Percentiles rank a stretch among this genome's conserved stretches.
Conservation (phyloP, 1,140 invertebrate genomes). For the Procambarus virginalis region DNA sequence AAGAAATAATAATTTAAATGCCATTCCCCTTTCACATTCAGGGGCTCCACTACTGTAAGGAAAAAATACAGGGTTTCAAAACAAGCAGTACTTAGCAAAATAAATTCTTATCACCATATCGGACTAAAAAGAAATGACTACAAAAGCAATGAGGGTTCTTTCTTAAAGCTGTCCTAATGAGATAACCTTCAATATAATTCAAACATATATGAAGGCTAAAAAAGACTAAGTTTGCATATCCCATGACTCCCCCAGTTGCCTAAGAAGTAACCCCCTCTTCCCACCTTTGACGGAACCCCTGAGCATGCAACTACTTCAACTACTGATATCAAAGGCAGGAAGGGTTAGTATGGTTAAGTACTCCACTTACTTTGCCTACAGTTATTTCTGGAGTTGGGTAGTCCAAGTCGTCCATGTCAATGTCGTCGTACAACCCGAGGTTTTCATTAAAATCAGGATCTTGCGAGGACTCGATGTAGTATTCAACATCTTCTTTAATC, state of each 20-base stretch:
- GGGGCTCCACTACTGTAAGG: conserved; percentile 10
- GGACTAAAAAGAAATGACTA: background rate
- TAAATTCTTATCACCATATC: background rate
- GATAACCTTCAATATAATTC: background rate
- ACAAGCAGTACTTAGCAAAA: background rate
- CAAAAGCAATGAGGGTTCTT: background rate
- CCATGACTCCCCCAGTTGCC: background rate
- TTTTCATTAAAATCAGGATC: conserved; percentile 98
- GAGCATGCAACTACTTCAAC: conserved; percentile 7
- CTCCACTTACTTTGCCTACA: conserved; percentile 75
- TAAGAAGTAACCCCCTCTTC: conserved; percentile 15
- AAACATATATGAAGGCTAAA: background rate
- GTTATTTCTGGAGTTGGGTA: conserved; percentile 69
- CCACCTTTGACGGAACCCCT: conserved; percentile 35
- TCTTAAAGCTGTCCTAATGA: background rate
- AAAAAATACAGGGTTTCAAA: background rate
- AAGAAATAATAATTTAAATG: background rate
- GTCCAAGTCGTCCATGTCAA: conserved; percentile 80
- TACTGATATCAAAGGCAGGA: conserved; percentile 22
- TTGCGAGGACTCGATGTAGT: conserved; percentile 94
- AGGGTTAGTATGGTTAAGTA: conserved; percentile 46
- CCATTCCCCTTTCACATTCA: conserved; percentile 23
- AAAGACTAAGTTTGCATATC: background rate
- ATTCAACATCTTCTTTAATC: conserved; percentile 98
- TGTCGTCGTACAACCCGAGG: conserved; percentile 97